Evolutionary conservation across 1,140 invertebrate species (phyloP).

Genomic region (Coelopa frigida): DNA sequence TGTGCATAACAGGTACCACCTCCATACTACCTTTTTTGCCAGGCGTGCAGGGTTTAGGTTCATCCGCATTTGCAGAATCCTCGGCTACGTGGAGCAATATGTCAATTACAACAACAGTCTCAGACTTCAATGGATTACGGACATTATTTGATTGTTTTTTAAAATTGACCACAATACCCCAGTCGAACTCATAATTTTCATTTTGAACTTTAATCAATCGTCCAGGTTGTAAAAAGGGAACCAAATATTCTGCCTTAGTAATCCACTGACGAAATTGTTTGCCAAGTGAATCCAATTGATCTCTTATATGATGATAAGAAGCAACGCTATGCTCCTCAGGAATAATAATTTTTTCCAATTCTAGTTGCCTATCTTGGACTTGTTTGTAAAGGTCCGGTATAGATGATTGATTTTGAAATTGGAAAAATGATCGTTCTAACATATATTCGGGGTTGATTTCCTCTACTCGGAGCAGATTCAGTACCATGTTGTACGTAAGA

Average conservation of each 20-base stretch:
- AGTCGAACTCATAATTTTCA: conserved; percentile 83
- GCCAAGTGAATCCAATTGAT: conserved; percentile 69
- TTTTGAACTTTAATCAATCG: conserved; percentile 87
- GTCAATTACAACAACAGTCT: conserved; percentile 67
- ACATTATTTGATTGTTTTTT: conserved; percentile 57
- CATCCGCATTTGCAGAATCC: conserved; percentile 49
- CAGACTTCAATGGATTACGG: conserved; percentile 54
- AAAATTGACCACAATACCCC: conserved; percentile 93
- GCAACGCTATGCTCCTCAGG: conserved; percentile 71
- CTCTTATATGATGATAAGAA: conserved; percentile 76
- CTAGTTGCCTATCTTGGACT: conserved; percentile 61
- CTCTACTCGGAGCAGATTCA: conserved; percentile 93
- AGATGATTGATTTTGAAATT: conserved; percentile 96
- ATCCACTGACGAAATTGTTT: conserved; percentile 71
- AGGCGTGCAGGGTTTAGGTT: conserved; percentile 59
- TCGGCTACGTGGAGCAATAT: conserved; percentile 72
- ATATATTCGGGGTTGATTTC: conserved; percentile 99
- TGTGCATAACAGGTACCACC: conserved; percentile 79
- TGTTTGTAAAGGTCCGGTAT: conserved; percentile 85
- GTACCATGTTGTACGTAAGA: conserved; percentile 99
- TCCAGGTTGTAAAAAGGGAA: conserved; percentile 92
- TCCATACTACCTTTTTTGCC: conserved; percentile 73
- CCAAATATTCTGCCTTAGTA: conserved; percentile 78
- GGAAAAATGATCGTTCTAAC: conserved; percentile 96
- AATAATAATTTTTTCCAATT: conserved; percentile 58